Base-by-base conservation (phyloP, 2,888 invertebrate genomes). In the Daptonema setosum region DNA sequence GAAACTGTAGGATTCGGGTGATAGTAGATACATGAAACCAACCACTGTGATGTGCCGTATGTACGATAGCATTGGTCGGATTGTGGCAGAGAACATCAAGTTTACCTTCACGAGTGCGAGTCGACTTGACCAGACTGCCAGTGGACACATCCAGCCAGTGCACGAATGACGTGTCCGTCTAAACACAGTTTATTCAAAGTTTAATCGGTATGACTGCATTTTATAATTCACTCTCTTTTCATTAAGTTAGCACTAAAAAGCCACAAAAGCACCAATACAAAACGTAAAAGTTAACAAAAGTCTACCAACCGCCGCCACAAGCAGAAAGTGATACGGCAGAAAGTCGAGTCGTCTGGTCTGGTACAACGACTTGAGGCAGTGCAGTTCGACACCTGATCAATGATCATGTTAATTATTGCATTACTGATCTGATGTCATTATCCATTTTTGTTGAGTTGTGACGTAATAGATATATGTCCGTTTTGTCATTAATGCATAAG, bases 81-180 rank as follows among this genome's bases (percentile, higher is more conserved):
- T 99, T 97, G 67, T 91, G 88, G 1, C 83, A 79, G 82, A 99
- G 82, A 1, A 85, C 78, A 56, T 73, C 78, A 52, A 90, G 79
- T 60, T 83, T 78, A 20, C 88, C 91, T 45, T 83, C 72, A 59
- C 78, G 79, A 1, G 87, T 82, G 61, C 81, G 80, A 64, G 80
- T 83, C 56, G 84, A 81, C 0, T 81, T 78, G 0, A 87, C 81
- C 61, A 90, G 76, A 75, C 90, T 80, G 43, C 97, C 97, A 58
- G 91, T 80, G 0, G 93, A 91, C 29, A 91, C 81, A 72, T 99
- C 97, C 52, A 97, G 71, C 87, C 91, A 99, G 53, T 82, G 79
- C 62, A 90, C 76, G 69, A 80, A 85, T 17, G 64, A 62, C 52
- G 63, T 64, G 20, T 61, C 59, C 2, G 65, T 58, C 65, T 65